Evolutionary conservation across 2,797 vertebrate species (phyloP).

Genomic region (Cirrhinus molitorella): DNA sequence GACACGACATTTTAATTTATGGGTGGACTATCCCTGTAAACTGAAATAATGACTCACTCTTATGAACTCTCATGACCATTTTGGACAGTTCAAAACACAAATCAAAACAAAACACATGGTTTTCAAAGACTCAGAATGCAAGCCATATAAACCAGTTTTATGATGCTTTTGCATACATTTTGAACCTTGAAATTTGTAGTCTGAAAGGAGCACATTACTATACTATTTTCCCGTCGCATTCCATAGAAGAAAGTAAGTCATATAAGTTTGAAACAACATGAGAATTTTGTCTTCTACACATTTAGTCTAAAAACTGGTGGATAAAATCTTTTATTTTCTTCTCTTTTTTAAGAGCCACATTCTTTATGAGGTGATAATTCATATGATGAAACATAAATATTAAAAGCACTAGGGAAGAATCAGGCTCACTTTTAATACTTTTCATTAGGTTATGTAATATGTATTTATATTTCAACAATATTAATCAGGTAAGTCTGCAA

Average conservation of each 20-base stretch:
- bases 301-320: slow-evolving; percentile 11
- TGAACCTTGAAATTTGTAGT: no score
- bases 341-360: neutral
- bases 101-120: no score
- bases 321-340: neutral
- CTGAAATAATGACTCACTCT: no score
- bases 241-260: neutral
- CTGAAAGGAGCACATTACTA: no score
- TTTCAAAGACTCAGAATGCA: no score
- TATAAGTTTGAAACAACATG: neutral
- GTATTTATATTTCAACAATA: slow-evolving; percentile 43
- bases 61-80: no score
- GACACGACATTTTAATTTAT: neutral
- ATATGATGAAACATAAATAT: slow-evolving; percentile 67
- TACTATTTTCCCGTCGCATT: neutral
- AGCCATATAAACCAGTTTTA: no score
- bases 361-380: slow-evolving; percentile 21
- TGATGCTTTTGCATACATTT: no score
- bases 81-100: no score
- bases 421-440: slow-evolving; percentile 37
- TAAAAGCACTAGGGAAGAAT: slow-evolving; percentile 66
- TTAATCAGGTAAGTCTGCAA: slow-evolving; percentile 54
- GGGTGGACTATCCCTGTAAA: neutral
- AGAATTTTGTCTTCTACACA: neutral
- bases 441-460: slow-evolving; percentile 56